A percentile compares a stretch with the other conserved stretches of the same genome.
Evolutionary conservation across 2,113 vertebrate species (phyloP).

Genomic region (Brachypodius melanocephalos): DNA sequence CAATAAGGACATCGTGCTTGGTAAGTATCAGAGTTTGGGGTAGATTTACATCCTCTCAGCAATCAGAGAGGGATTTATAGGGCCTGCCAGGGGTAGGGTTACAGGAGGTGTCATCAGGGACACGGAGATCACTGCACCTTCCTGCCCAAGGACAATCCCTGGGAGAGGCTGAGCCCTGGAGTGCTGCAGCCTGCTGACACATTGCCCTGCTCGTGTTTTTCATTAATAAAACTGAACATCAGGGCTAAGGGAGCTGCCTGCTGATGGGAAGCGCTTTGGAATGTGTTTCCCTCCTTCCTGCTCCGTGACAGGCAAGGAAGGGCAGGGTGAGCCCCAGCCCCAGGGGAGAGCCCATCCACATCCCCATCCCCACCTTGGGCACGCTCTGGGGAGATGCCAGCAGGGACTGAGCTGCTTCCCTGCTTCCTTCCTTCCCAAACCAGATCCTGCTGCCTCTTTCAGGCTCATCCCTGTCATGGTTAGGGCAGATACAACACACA

Average conservation of each 20-base stretch:
- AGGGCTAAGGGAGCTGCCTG: background rate
- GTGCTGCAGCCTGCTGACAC: background rate
- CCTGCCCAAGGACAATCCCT: background rate
- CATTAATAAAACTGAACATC: background rate
- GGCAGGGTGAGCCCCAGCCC: background rate
- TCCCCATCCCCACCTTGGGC: background rate
- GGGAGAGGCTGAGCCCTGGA: background rate
- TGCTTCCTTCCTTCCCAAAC: background rate
- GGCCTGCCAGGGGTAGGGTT: background rate
- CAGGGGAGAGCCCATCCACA: background rate
- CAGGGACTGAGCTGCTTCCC: rapidly evolving
- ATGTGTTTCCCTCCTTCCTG: background rate
- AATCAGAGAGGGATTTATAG: slow-evolving; percentile 32
- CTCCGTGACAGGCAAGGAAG: background rate
- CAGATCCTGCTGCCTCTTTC: background rate
- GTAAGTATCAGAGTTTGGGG: background rate
- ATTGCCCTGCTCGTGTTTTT: background rate
- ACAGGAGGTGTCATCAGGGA: background rate
- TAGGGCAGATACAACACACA: no score
- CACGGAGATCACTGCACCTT: background rate
- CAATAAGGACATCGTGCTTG: slow-evolving; percentile 24
- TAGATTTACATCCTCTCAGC: slow-evolving; percentile 31
- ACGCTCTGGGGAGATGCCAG: background rate
- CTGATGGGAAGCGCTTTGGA: background rate
- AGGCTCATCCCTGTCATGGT: background rate